Conservation (phyloP, 2,113 vertebrate species). For the Thunnus maccoyii region DNA sequence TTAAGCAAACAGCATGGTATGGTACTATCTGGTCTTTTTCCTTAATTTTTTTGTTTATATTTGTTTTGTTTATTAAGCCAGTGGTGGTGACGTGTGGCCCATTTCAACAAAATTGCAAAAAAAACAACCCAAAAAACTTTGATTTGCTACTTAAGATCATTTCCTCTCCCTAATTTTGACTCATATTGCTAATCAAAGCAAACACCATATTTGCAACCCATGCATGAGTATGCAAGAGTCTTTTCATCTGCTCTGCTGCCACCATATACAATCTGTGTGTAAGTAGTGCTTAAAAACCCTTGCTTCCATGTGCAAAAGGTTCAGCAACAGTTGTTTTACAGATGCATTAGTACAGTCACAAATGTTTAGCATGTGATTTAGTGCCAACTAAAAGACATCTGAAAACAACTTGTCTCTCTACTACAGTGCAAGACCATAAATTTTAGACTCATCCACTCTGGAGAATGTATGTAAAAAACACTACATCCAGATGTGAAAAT, state of each 20-base stretch:
- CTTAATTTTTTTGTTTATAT: not conserved
- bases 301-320: not conserved
- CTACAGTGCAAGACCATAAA: not conserved
- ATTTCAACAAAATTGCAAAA: too few species aligned
- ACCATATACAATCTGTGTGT: too few species aligned
- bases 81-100: too few species aligned
- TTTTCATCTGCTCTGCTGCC: too few species aligned
- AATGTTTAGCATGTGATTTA: slow-evolving; percentile 1
- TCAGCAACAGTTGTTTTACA: not conserved
- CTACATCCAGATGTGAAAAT: not conserved
- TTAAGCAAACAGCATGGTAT: not conserved
- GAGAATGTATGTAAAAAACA: not conserved
- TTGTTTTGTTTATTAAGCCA: not conserved
- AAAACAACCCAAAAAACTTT: too few species aligned
- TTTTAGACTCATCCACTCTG: not conserved
- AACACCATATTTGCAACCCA: too few species aligned
- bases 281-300: too few species aligned
- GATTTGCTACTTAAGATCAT: too few species aligned
- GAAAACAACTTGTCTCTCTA: slow-evolving; percentile 1
- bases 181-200: too few species aligned
- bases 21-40: not conserved
- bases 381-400: not conserved
- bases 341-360: not conserved
- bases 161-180: too few species aligned
- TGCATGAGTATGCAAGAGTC: too few species aligned